Evolutionary conservation across 2,113 vertebrate species (phyloP).

Genomic region (Strigops habroptila): DNA sequence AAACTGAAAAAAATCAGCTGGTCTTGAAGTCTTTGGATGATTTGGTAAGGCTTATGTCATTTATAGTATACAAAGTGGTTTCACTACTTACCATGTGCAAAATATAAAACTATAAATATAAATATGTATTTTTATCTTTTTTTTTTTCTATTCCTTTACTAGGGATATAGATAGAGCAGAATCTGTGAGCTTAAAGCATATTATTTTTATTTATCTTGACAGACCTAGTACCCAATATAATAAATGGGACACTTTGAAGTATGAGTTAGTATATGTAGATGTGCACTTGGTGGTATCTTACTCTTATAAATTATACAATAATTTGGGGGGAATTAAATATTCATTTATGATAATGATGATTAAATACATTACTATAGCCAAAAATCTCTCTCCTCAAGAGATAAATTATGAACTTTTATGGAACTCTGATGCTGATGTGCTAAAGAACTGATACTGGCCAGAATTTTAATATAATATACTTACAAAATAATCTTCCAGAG

Average conservation of each 20-base stretch:
- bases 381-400: constrained; percentile 18
- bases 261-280: background rate
- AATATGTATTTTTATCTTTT: background rate
- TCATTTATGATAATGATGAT: constrained; percentile 26
- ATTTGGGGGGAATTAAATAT: background rate
- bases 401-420: constrained; percentile 31
- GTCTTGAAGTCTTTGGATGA: background rate
- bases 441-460: background rate
- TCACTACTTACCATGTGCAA: background rate
- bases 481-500: background rate
- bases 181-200: background rate
- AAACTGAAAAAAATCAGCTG: background rate
- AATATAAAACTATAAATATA: background rate
- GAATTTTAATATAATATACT: background rate
- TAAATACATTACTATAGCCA: background rate
- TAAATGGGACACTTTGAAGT: background rate
- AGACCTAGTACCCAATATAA: background rate
- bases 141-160: background rate
- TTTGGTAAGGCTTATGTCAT: background rate
- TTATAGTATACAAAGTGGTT: background rate
- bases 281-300: background rate
- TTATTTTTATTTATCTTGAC: background rate
- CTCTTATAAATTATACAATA: background rate
- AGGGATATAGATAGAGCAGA: background rate
- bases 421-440: background rate